Base-by-base conservation (phyloP, 2,888 invertebrate species). In the Drosophila ochracea region DNA sequence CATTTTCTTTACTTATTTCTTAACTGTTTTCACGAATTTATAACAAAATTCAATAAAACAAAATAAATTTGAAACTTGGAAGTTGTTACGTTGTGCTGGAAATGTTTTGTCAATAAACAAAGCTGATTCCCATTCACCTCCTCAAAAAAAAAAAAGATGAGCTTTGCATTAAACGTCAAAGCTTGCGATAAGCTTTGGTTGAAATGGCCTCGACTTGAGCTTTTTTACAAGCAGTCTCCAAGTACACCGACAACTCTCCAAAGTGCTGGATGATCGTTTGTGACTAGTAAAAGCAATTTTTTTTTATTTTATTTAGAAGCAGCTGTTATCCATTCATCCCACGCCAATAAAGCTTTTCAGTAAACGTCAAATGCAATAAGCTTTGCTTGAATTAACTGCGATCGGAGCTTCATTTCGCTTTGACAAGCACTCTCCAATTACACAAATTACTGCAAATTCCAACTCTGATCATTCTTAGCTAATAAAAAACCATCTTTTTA, bases 71-170 rank as follows among this genome's bases (percentile, higher is more conserved):
- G 3, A n/a, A 21, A 41, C 35, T 60, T 59, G 19, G 16, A 28
- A 49, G 19, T 54, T 7, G 43, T 7, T 35, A 28, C 52, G 77
- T 73, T 77, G 67, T 73, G 65, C 30, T 81, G 70, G 68, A 43
- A 71, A 82, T 66, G 80, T 54, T 74, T 74, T 75, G 65, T 82
- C 78, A 78, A 79, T 80, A 77, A 67, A 70, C n/a, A 54, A 16
- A 52, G 30, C 53, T 69, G 50, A 33, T 54, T 33, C 19, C 2
- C 16, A 41, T 25, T 50, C 41, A 37, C 25, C n/a, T 21, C 11
- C 6, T 6, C 25, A 37, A 37, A 30, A 3, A 28, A 5, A 13
- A 54, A 13, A 49, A 16, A 19, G 1, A 6, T 11, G 19, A 21
- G 43, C 66, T 41, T 21, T 50, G 30, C 5, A 13, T 16, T 19